Evolutionary conservation across 2,797 vertebrate species (phyloP), one percentile per base, ranked within the genome.

Genomic region (Neomorphus geoffroyi): DNA sequence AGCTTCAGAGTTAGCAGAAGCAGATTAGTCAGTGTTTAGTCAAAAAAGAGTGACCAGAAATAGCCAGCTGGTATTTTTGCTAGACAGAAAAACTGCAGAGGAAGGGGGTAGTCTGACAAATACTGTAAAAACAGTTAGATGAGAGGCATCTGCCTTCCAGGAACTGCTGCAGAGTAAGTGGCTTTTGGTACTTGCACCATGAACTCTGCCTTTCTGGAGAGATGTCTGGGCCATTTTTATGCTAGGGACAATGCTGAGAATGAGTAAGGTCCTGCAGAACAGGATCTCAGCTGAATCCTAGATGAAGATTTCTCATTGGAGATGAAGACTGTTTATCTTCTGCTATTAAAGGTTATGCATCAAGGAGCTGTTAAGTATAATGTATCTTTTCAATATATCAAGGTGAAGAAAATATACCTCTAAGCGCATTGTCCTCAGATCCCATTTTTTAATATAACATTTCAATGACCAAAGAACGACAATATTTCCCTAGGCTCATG

Each of bases 41-140:
- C 16, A 51, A 95, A 73, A 58, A 50, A 48, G 39, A 80, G 22
- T 91, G 95, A 94, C 86, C 94, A 95, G 92, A 86, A 91, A 91
- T 91, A 87, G 79, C 74, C 84, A 89, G 84, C 88, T 92, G 88
- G 64, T 95, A 86, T 91, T 96, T 90, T 73, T 85, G 75, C 86
- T 93, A 95, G 94, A 93, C 90, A 79, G 90, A 74, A 80, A 72
- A 94, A 51, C 60, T 93, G 84, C 86, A 92, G 89, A 95, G 90
- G 92, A 94, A 89, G 93, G 39, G 50, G 61, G 16, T 72, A 94
- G 86, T 96, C 92, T 95, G 92, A 92, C 75, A 93, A 83, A 87
- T 88, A 62, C n/a, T 13, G 13, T 75, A 94, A 86, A 94, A 94
- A 82, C 77, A 92, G 87, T 85, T 87, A 81, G 72, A 64, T 48